Conservation (phyloP, 2,888 invertebrate species). For the Chironomus riparius region DNA sequence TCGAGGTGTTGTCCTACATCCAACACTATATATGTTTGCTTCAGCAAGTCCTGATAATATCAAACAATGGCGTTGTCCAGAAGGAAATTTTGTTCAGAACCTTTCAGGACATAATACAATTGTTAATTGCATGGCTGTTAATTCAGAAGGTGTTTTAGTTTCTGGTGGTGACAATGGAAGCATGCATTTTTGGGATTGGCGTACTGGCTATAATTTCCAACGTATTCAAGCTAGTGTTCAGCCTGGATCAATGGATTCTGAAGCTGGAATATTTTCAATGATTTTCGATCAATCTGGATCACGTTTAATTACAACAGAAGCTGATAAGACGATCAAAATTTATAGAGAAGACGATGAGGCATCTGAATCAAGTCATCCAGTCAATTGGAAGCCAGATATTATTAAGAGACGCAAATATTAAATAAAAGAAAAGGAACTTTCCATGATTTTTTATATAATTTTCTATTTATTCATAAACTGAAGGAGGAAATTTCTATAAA, state of each 20-base stretch:
- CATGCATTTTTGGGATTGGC: constrained; percentile 97
- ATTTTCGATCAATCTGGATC: constrained; percentile 92
- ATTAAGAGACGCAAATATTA: constrained; percentile 84
- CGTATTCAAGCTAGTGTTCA: constrained; percentile 85
- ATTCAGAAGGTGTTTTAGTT: constrained; percentile 89
- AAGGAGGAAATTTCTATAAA: neutral
- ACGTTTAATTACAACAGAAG: constrained; percentile 91
- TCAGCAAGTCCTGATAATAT: constrained; percentile 98
- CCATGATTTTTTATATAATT: neutral
- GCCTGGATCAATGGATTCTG: constrained; percentile 98
- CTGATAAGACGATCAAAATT: constrained; percentile 98
- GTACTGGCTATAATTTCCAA: constrained; percentile 98
- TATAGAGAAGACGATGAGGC: constrained; percentile 96
- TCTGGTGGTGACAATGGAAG: constrained; percentile 98
- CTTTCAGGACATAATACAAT: constrained; percentile 95
- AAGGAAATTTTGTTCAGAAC: constrained; percentile 95
- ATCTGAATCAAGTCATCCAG: constrained; percentile 90
- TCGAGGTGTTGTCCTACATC: constrained; percentile 67
- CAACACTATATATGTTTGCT: constrained; percentile 83
- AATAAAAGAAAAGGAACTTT: constrained; percentile 30
- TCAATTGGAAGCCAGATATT: constrained; percentile 97
- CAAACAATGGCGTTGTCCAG: constrained; percentile 98
- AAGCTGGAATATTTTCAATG: constrained; percentile 95
- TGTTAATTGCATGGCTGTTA: constrained; percentile 91
- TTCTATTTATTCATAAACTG: neutral